These are phyloP conservation scores for Rhopalosiphum maidis DNA, from an alignment of 1,140 invertebrate species.

Conservation along the genomic window DNA sequence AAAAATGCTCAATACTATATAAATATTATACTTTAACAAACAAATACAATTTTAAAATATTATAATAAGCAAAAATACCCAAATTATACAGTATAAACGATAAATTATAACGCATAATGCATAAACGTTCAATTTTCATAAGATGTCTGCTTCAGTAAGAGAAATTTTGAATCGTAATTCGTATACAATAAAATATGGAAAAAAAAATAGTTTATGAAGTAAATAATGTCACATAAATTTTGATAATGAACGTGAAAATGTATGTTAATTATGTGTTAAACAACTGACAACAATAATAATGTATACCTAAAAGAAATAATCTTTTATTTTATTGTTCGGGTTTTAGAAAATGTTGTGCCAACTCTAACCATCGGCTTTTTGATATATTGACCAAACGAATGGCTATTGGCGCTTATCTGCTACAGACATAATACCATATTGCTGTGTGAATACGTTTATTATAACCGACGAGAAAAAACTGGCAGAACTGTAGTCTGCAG, in stretches of 20 bases:
- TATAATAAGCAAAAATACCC: neutral
- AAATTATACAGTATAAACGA: neutral
- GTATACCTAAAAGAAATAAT: neutral
- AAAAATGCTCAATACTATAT: neutral
- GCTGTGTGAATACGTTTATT: neutral
- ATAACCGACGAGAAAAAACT: neutral
- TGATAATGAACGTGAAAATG: neutral
- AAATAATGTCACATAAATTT: conserved; percentile 16
- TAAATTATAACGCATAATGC: neutral
- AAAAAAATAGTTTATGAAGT: neutral
- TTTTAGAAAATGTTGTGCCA: neutral
- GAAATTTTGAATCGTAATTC: neutral
- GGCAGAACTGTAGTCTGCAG: neutral
- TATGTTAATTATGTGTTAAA: neutral
- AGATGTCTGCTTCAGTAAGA: too few species aligned
- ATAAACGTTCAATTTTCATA: too few species aligned
- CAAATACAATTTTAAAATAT: neutral
- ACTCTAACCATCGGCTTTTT: neutral
- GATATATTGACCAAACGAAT: neutral
- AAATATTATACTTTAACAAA: neutral
- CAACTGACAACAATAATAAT: neutral
- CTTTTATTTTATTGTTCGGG: neutral
- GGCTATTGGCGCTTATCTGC: neutral
- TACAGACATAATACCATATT: neutral
- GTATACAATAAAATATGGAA: neutral